Evolutionary conservation across 2,888 invertebrate species (phyloP), one percentile per base, ranked within the genome.

Genomic region (Patella ulyssiponensis): DNA sequence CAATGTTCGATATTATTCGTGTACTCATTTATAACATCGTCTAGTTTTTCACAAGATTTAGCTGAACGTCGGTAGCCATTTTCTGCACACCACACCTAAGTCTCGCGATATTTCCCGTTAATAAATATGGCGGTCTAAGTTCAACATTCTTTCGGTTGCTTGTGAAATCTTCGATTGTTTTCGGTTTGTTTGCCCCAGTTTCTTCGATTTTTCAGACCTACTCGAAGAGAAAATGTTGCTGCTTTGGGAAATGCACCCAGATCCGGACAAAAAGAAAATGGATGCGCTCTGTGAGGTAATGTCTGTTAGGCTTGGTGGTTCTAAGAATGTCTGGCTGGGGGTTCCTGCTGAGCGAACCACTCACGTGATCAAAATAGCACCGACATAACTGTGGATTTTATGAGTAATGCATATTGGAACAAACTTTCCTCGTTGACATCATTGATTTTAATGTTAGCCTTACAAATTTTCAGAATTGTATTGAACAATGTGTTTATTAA

Each of bases 21-120:
- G 51, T 74, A 52, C n/a, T 20, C 58, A 70, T 75, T 44, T 53
- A 75, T 69, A 69, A 56, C 73, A 78, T 71, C 76, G 77, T 76
- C 51, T 69, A 58, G 64, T 56, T 54, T 73, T 75, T 75, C 72
- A 70, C 75, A 78, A 78, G 44, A 44, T 44, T 44, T 44, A 44
- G 44, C 44, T 80, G 75, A 79, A 74, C 82, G 80, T 78, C 81
- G 73, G 86, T 85, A 88, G 88, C 89, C 89, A 89, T 89, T 84
- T 88, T 88, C 82, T 73, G 75, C 75, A 74, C 82, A 87, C 89
- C 89, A 89, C 89, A 88, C 90, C 89, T 88, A 86, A 86, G 83
- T 88, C 88, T 88, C 88, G 88, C 88, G 88, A 84, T 81, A 84
- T 71, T 74, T 23, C 51, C 23, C 54, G 58, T 23, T 20, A 64